Conservation (phyloP, 2,113 vertebrate species). For the Phodopus roborovskii region DNA sequence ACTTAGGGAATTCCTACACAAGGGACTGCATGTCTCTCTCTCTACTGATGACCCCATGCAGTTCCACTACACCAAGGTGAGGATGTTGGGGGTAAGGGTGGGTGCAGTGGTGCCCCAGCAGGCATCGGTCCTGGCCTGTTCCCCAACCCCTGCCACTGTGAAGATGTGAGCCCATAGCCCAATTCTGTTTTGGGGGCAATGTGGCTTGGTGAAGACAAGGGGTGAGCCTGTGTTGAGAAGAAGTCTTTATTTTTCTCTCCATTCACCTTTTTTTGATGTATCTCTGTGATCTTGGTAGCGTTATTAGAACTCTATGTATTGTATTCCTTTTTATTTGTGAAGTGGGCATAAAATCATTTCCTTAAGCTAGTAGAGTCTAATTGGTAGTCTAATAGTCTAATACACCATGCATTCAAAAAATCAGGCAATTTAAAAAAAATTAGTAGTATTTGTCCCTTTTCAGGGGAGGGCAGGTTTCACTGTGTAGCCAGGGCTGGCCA, state of each 20-base stretch:
- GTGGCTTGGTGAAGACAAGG: background rate
- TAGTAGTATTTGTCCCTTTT: background rate
- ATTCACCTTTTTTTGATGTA: background rate
- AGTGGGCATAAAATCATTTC: background rate
- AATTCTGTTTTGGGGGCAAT: background rate
- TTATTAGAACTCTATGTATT: background rate
- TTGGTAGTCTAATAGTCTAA: background rate
- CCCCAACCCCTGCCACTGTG: too few relatives aligned
- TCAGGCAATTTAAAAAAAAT: background rate
- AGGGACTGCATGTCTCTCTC: slow-evolving; percentile 96
- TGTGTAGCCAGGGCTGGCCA: background rate
- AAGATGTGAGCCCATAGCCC: background rate
- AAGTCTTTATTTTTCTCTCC: background rate
- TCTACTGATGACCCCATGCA: slow-evolving; percentile 99
- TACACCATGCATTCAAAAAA: background rate
- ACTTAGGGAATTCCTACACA: slow-evolving; percentile 95
- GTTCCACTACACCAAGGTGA: slow-evolving; percentile 99
- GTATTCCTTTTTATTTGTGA: background rate
- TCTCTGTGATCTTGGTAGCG: background rate
- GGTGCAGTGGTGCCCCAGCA: background rate
- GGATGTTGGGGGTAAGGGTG: background rate
- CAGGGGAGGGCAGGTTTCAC: background rate
- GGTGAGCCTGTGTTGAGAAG: background rate
- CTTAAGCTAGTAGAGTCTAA: background rate
- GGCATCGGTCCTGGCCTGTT: background rate